Evolutionary conservation across 2,797 vertebrate species (phyloP), one percentile per base, ranked within the genome.

Genomic region (Cyprinodon diabolis): DNA sequence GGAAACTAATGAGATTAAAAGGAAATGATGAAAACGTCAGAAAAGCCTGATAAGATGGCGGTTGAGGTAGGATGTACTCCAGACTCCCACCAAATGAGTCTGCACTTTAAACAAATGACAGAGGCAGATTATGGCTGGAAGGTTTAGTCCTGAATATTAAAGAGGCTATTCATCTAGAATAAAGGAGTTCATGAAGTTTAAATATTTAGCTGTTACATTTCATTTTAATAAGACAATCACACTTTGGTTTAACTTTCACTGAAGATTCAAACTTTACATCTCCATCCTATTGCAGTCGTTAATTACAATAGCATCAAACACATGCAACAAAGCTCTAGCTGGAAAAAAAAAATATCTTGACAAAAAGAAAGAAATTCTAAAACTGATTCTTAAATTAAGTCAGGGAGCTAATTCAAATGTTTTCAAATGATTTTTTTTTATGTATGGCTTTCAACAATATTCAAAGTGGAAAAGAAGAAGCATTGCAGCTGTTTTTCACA

Each of bases 131-230:
- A 82, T 69, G 69, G 77, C 84, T 84, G 85, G 86, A 89, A 84
- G 82, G 81, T 88, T 89, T 72, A 74, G 84, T 88, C 85, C 84
- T 84, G 80, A 89, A 90, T 91, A 92, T 92, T 89, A 87, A 92
- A 86, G 82, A 48, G 65, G 81, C 69, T 80, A 90, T 88, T 87
- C 83, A 88, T 86, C 80, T 71, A 40, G 21, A 84, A 84, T 85
- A 84, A 90, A 92, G 84, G 81, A 84, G 68, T 79, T 89, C 84
- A 90, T 90, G 87, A 87, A 88, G 84, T 89, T 86, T 72, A 81
- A 89, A 86, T 73, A 86, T 89, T 83, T 75, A 70, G 67, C 76
- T 81, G 78, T 77, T 76, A 79, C 69, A 55, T 74, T 72, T 66
- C 43, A 51, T 76, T 89, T 84, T 68, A 74, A 71, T 54, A 74